Conservation (phyloP, 1,140 invertebrate species). For the Stegodyphus dumicola region DNA sequence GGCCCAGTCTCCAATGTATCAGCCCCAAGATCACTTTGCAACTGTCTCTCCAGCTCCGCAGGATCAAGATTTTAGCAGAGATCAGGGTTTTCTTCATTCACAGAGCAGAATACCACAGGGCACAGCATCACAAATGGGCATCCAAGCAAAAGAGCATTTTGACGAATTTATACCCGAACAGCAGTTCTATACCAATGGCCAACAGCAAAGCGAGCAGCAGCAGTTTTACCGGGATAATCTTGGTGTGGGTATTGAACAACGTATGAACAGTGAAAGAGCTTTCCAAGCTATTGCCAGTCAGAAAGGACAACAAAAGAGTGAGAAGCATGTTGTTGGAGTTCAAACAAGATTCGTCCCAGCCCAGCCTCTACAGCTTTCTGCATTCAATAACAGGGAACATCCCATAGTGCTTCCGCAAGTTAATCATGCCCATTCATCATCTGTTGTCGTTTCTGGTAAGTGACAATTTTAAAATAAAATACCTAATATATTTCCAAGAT, state of each 20-base stretch:
- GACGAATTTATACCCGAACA: slow-evolving; percentile 1
- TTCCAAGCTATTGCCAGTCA: neutral
- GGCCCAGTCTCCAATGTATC: neutral
- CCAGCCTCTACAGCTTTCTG: slow-evolving; percentile 8
- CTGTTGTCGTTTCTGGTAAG: slow-evolving; percentile 44
- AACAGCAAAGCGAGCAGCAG: neutral
- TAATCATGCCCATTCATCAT: neutral
- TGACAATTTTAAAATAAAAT: neutral
- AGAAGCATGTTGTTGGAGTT: neutral
- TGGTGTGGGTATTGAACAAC: neutral
- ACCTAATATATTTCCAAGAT: neutral
- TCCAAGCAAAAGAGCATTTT: neutral
- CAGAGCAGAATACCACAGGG: neutral
- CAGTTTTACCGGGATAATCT: neutral
- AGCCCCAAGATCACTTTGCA: neutral
- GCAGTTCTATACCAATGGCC: neutral
- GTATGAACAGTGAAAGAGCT: neutral
- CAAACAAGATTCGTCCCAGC: neutral
- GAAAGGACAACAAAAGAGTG: neutral
- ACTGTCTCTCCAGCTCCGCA: slow-evolving; percentile 13
- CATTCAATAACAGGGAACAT: slow-evolving; percentile 28
- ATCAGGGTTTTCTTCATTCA: neutral
- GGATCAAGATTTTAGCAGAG: neutral
- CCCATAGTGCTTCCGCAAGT: slow-evolving; percentile 10
- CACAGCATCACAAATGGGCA: neutral